Conservation (phyloP, 1,140 invertebrate genomes). For the Laodelphax striatellus region DNA sequence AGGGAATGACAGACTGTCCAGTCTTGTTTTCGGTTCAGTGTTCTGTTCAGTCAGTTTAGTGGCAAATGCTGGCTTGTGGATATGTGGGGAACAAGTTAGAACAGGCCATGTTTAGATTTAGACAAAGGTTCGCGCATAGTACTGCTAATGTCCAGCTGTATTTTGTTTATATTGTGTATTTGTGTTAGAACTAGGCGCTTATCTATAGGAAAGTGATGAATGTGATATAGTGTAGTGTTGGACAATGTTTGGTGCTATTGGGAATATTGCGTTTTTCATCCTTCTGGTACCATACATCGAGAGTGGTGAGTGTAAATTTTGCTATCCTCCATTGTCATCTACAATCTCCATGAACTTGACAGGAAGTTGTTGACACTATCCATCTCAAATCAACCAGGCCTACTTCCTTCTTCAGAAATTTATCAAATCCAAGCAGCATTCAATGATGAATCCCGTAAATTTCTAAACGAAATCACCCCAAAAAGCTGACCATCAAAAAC, state of each 20-base stretch:
- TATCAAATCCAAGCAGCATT: too few relatives aligned
- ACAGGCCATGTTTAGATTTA: constrained; percentile 10
- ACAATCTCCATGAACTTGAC: not conserved
- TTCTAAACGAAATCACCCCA: too few relatives aligned
- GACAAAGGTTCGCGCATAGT: constrained; percentile 10
- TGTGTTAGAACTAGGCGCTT: not conserved
- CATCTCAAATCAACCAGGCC: too few relatives aligned
- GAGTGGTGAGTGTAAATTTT: constrained; percentile 31
- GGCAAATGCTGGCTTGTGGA: not conserved
- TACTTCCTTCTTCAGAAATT: too few relatives aligned
- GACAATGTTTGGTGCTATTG: constrained; percentile 26
- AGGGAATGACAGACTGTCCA: too few relatives aligned
- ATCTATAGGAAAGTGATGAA: constrained; percentile 12
- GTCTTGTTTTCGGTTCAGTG: not conserved
- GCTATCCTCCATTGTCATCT: not conserved
- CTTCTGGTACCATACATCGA: constrained; percentile 37
- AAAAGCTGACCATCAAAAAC: too few relatives aligned
- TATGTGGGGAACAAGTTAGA: too few relatives aligned
- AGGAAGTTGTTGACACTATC: too few relatives aligned
- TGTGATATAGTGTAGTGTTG: constrained; percentile 18
- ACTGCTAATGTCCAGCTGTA: constrained; percentile 14
- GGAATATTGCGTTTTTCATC: constrained; percentile 23
- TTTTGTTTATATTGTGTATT: constrained; percentile 14
- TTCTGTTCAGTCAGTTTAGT: not conserved
- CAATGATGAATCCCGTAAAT: too few relatives aligned